Base-by-base conservation (phyloP, 2,113 vertebrate genomes). In the Naja naja region DNA sequence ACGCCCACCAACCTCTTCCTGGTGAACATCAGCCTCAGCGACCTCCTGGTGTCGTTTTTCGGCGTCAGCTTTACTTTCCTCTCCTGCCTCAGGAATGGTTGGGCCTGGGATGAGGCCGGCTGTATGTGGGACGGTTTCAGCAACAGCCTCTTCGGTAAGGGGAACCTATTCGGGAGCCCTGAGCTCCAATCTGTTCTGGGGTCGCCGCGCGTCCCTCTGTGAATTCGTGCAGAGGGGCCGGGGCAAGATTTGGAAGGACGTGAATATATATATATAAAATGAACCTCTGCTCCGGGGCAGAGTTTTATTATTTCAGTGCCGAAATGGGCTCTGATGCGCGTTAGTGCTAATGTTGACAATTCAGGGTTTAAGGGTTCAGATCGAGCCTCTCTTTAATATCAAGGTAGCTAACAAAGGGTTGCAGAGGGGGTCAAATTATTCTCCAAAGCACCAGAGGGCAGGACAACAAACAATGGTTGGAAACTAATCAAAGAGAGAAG, bases 61-160 rank as follows among this genome's bases (percentile, higher is more conserved):
- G 98, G 98, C 5, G 96, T 98, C 10, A 98, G 98, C 96, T 98
- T 99, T 90, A 98, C 98, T 53, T 98, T 99, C 91, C 97, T 96
- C 90, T 98, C 98, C 95, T 99, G 98, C 97, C 95, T 99, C 89
- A 96, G 97, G 95, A 97, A 97, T 93, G 96, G 98, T 90, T 98
- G 98, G 99, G 97, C 97, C 4, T 99, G 98, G 98, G 98, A 98
- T 95, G 92, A 96, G 30, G 96, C 97, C 54, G 98, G 98, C 74
- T 99, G 98, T 97, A 94, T 97, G 85, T 99, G 98, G 98, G 98
- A 99, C 96, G 98, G 99, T 92, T 99, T 99, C 98, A 98, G 98
- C 98, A 98, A 98, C 98, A 99, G 98, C 95, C 97, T 99, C 74
- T 99, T 98, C 43, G 99, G 99, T 99, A 96, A 98, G 98, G 97